Evolutionary conservation across 2,797 vertebrate species (phyloP).

Genomic region (Coreius guichenoti): DNA sequence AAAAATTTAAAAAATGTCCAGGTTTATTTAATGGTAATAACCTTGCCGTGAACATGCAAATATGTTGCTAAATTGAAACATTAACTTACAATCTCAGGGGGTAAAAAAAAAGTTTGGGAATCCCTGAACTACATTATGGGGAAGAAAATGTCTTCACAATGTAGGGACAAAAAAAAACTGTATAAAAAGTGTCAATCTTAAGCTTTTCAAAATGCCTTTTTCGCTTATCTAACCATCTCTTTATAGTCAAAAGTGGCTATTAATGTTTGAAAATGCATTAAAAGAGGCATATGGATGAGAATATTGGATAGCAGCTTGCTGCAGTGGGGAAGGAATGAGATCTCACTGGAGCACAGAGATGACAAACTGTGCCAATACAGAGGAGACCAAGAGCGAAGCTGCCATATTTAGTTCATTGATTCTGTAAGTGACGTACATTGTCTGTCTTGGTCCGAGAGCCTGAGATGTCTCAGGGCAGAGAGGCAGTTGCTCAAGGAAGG

Average conservation of each 20-base stretch:
- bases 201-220: background rate
- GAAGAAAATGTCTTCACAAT: background rate
- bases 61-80: background rate
- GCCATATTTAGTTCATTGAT: slow-evolving; percentile 46
- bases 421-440: slow-evolving; percentile 41
- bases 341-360: slow-evolving; percentile 28
- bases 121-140: background rate
- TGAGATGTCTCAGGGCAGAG: slow-evolving; percentile 11
- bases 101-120: background rate
- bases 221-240: background rate
- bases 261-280: slow-evolving; percentile 11
- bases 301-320: slow-evolving; percentile 36
- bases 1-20: background rate
- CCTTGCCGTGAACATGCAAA: background rate
- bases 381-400: slow-evolving; percentile 39
- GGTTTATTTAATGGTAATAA: background rate
- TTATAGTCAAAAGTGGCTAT: background rate
- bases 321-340: slow-evolving; percentile 24
- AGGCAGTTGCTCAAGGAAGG: slow-evolving; percentile 4
- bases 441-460: slow-evolving; percentile 25
- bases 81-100: background rate
- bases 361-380: slow-evolving; percentile 48
- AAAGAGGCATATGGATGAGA: slow-evolving; percentile 21
- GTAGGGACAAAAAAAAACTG: background rate
- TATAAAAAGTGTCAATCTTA: background rate